Evolutionary conservation across 92 coral and sea anemone genomes (phyloP), one percentile per base, ranked within the genome.

Genomic region (Zoanthus sociatus): DNA sequence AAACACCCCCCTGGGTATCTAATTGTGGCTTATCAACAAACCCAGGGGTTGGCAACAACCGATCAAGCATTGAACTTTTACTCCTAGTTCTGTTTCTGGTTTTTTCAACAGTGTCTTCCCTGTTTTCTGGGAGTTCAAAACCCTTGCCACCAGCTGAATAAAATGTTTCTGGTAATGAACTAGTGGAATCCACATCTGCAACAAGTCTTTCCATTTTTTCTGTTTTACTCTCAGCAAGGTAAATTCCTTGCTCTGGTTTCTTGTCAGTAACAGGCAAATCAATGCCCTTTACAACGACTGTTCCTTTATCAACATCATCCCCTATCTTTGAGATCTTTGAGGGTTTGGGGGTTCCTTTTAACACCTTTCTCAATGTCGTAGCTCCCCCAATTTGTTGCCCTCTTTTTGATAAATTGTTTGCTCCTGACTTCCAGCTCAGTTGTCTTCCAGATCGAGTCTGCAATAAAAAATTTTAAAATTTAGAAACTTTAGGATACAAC

Each of bases 11-110:
- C 58, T 95, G 97, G 0, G 88, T 67, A 48, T 96, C 95, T 44
- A 95, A 82, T 45, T 92, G 81, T 68, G 95, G 94, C 79, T 97
- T 97, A 89, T 97, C 98, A 31, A 97, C 99, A 92, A 93, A 97
- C 14, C 99, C 99, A 32, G 99, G 99, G 16, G 99, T 93, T 44
- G 99, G 94, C 44, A 98, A 97, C 83, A 97, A 91, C 20, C 99
- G 93, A 81, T 95, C 96, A 18, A 97, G 90, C 90, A 97, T 89
- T 10, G 98, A 89, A 18, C 92, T 88, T 20, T 87, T 71, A 47
- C 88, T 89, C 48, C 98, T 91, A 37, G 89, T 79, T 17, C 96
- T 91, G 70, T 87, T 61, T 56, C 98, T 94, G 15, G 96, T 91
- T 20, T 84, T 87, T 1, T 89, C 42, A 46, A 87, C 71, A 17